phyloP scores from a whole-genome alignment of 1,140 invertebrate genomes.

The Lepidurus couesii region DNA sequence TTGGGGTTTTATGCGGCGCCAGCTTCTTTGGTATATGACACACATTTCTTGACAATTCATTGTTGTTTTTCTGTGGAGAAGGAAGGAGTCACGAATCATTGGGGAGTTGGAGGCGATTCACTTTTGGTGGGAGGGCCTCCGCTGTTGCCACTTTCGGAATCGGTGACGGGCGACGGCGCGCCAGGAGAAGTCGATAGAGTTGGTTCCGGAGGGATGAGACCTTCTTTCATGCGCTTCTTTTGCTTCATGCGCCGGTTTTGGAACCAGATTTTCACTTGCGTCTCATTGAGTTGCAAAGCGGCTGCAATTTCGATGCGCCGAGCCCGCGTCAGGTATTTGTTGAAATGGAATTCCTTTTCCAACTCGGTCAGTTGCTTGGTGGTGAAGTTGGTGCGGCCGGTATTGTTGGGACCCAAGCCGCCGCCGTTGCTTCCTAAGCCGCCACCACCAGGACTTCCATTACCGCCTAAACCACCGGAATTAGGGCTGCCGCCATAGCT shows the following conservation, averaged over 20 bases:
- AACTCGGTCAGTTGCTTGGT: slow-evolving; percentile 98
- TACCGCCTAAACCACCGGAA: slow-evolving; percentile 25
- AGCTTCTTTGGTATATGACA: no score
- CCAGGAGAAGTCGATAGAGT: slow-evolving; percentile 37
- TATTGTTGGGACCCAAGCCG: slow-evolving; percentile 45
- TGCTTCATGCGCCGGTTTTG: slow-evolving; percentile 90
- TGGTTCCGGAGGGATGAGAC: slow-evolving; percentile 61
- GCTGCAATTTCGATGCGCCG: slow-evolving; percentile 96
- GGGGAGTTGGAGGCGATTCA: slow-evolving; percentile 35
- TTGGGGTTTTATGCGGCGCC: no score
- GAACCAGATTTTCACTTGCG: slow-evolving; percentile 90
- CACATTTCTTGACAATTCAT: no score
- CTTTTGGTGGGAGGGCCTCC: slow-evolving; percentile 31
- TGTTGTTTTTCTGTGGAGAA: no score
- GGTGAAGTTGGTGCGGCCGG: slow-evolving; percentile 94
- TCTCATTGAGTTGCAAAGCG: slow-evolving; percentile 92
- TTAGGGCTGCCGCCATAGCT: slow-evolving; percentile 30
- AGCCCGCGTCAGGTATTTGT: slow-evolving; percentile 95
- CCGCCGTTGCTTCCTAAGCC: slow-evolving; percentile 45
- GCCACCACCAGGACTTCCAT: slow-evolving; percentile 19
- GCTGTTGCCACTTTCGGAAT: slow-evolving; percentile 33
- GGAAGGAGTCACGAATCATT: slow-evolving; percentile 2
- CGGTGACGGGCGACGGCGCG: slow-evolving; percentile 34
- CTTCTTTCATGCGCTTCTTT: slow-evolving; percentile 88
- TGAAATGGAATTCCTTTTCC: slow-evolving; percentile 99